Evolutionary conservation across 1,140 invertebrate species (phyloP), one percentile per base, ranked within the genome.

Genomic region (Mercenaria mercenaria): DNA sequence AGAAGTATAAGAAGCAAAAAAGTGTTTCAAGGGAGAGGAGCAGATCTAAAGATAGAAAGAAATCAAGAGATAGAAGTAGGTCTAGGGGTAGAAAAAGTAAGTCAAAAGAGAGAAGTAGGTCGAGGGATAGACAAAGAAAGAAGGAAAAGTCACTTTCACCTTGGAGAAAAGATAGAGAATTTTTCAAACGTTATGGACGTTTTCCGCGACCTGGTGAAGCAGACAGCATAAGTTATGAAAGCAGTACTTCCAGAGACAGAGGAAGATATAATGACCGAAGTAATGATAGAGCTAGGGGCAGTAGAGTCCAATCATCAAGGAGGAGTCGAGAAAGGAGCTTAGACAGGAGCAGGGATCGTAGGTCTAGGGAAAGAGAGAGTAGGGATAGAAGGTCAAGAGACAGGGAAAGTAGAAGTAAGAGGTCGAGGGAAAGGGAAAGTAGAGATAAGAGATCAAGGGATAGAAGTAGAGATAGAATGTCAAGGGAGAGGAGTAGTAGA

Each of bases 151-250:
- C 59, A 77, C 34, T 41, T 26, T 79, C 80, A 80, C 81, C 74
- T 23, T 79, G 90, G 67, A 76, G 90, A 34, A 77, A 76, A 50
- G 90, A 67, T 18, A 26, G 82, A 32, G 82, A 90, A 81, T 79
- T 69, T 50, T 77, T 37, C 29, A 64, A 52, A 32, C 29, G 89
- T 1, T 84, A 72, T 56, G 64, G 83, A 52, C 56, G 56, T 34
- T 43, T 52, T 56, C 79, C 47, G 18, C 74, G 82, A 69, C 79
- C 83, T 59, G 83, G 50, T 18, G 82, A 88, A 26, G 76, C 69
- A 39, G 50, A 77, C 61, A 61, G 72, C 64, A 64, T 47, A 23
- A 41, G 23, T 1, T 50, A 37, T 23, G 76, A 76, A 59, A 67
- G 77, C 64, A 81, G 47, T n/a, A 81, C 61, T 34, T 74, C 74